Evolutionary conservation across 2,888 invertebrate species (phyloP).

Genomic region (Uropetala carovei): DNA sequence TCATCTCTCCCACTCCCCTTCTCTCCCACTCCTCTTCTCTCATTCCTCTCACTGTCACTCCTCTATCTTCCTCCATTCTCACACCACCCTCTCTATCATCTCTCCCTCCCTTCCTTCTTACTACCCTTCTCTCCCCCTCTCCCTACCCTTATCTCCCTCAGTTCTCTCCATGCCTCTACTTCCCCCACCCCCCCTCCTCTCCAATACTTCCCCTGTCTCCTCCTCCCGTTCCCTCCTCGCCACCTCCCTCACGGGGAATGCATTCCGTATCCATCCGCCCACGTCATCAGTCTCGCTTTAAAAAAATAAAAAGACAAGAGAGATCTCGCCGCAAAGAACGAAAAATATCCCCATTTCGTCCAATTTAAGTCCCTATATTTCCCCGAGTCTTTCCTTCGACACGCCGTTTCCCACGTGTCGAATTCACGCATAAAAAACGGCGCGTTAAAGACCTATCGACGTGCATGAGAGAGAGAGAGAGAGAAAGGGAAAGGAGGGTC

Average conservation of each 20-base stretch:
- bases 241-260: background rate
- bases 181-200: background rate
- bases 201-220: background rate
- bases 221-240: background rate
- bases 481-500: background rate
- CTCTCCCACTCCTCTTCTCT: background rate
- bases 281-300: background rate
- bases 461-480: background rate
- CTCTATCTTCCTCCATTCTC: too few relatives aligned
- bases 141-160: background rate
- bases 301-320: background rate
- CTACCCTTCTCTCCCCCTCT: background rate
- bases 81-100: background rate
- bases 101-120: background rate
- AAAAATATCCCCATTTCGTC: conserved; percentile 52
- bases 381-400: conserved; percentile 23
- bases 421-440: background rate
- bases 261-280: background rate
- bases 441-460: conserved; percentile 34
- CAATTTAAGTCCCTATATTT: conserved; percentile 58
- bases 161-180: background rate
- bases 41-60: too few relatives aligned
- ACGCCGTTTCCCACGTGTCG: conserved; percentile 62
- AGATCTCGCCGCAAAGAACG: conserved; percentile 4
- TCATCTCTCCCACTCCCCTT: background rate